These are phyloP conservation scores for Patiria miniata DNA, from an alignment of 35 echinoderm and acorn worm genomes.

Conservation along the genomic window DNA sequence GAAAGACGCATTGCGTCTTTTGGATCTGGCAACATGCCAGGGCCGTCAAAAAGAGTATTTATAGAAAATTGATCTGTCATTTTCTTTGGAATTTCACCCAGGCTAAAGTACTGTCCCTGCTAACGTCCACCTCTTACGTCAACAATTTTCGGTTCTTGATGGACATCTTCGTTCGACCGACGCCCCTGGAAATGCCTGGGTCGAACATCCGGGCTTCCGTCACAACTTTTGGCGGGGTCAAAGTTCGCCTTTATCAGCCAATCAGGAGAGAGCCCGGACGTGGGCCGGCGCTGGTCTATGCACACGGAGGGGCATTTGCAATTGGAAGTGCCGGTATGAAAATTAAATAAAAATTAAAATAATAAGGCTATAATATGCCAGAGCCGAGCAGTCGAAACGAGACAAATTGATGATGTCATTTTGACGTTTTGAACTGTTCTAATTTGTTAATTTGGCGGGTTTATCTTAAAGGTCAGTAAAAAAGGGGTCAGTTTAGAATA, in stretches of 20 bases:
- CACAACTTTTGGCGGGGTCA: conserved; percentile 37
- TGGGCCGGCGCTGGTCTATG: conserved; percentile 41
- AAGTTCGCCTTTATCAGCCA: conserved; percentile 53
- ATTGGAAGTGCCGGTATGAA: conserved; percentile 50
- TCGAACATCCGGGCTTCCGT: conserved; percentile 44
- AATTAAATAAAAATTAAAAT: not conserved
- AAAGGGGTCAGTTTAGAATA: too few relatives aligned
- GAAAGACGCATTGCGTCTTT: too few relatives aligned
- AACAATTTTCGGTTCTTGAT: not conserved
- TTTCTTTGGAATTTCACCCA: not conserved
- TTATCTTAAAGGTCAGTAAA: too few relatives aligned
- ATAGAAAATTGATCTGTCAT: not conserved
- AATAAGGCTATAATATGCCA: not conserved
- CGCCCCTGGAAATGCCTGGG: conserved; percentile 20
- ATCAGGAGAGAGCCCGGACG: not conserved
- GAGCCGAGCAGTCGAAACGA: not conserved
- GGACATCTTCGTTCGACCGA: not conserved
- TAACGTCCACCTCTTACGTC: not conserved
- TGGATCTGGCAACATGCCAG: too few relatives aligned
- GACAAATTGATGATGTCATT: too few relatives aligned
- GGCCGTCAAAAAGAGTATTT: too few relatives aligned
- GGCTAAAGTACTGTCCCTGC: not conserved
- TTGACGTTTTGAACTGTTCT: too few relatives aligned
- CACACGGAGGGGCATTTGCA: conserved; percentile 58
- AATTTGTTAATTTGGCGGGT: too few relatives aligned